Conservation (phyloP, 2,113 vertebrate species). For the Oenanthe melanoleuca region DNA sequence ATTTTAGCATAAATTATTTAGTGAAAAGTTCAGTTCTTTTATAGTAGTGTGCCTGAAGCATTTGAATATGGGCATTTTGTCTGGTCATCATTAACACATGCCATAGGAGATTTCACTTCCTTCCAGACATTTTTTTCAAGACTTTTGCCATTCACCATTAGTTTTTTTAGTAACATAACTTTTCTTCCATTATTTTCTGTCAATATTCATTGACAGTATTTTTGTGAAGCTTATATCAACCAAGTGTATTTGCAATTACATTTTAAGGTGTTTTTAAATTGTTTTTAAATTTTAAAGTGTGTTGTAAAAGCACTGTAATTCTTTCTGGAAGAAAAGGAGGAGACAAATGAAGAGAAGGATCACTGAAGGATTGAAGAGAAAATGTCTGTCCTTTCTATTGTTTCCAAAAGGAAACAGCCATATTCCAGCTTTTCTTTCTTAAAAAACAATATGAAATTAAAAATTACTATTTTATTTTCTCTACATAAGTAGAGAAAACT, state of each 20-base stretch:
- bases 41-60: constrained; percentile 58
- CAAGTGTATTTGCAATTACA: background rate
- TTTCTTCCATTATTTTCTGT: background rate
- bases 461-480: background rate
- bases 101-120: constrained; percentile 45
- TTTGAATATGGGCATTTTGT: constrained; percentile 48
- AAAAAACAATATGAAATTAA: background rate
- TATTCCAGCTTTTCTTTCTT: background rate
- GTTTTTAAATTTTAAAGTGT: background rate
- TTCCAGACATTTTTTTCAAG: constrained; percentile 23
- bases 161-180: background rate
- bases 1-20: constrained; percentile 84
- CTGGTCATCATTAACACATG: constrained; percentile 35
- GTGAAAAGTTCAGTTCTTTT: constrained; percentile 80
- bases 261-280: background rate
- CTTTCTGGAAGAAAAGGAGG: background rate
- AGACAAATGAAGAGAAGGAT: background rate
- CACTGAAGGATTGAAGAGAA: background rate
- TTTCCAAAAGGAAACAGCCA: background rate
- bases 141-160: background rate
- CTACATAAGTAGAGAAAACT: background rate
- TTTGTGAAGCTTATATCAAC: background rate
- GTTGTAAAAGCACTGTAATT: background rate
- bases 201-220: background rate
- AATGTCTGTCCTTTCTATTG: background rate